Base-by-base conservation (phyloP, 2,113 vertebrate species). In the Tetrao urogallus region DNA sequence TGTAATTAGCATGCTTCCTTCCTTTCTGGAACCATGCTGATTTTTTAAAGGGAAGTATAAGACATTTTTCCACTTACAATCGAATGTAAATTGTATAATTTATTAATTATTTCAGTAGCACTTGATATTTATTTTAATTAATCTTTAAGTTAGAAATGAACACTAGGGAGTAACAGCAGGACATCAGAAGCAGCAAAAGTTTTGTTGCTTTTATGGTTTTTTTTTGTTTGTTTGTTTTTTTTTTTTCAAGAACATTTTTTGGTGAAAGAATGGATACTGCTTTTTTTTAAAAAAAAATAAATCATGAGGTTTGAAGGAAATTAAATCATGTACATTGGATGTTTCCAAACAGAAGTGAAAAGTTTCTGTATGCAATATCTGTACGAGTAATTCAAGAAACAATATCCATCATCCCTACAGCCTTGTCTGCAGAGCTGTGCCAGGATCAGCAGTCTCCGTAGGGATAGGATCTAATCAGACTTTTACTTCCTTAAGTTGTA, bases 41-140 rank as follows among this genome's bases (percentile, higher is more conserved):
- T 40, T 86, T 91, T 94, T 90, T 94, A 94, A 95, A 97, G 91
- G 93, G 84, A 96, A 95, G 90, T 27, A 25, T 54, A 86, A 97
- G 90, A 18, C 88, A 95, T 93, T 96, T 82, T 96, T 95, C 95
- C 93, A 96, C 94, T 97, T 96, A 93, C 92, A 96, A 93, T 95
- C 0, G 84, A 96, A 96, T 94, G 94, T 82, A 96, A 97, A 97
- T 95, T 95, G 88, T 96, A 92, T 95, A 82, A 95, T 93, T 96
- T 94, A 97, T 96, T 96, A 96, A 96, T 97, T 96, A 96, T 96
- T 96, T 97, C 93, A 96, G 93, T 70, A 95, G 94, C 88, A 96
- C 97, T 97, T 97, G 96, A 97, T 97, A 97, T 97, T 97, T 97
- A 97, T 95, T 96, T 96, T 97, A 97, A 97, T 97, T 97, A 97